Conservation (phyloP, 2,888 invertebrate species). For the Scelioninae gen. 2 region DNA sequence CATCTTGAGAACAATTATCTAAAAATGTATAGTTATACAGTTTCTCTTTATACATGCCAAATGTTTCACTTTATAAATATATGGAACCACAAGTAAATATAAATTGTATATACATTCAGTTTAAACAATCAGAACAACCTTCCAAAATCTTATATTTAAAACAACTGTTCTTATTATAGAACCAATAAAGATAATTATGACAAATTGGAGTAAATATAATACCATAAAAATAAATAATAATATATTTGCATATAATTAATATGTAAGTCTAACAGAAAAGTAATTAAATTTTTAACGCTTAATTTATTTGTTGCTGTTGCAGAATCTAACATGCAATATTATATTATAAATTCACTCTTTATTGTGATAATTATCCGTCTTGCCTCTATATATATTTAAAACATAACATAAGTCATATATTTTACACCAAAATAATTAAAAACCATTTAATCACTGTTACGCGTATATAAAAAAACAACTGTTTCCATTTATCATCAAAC, state of each 20-base stretch:
- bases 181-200: too few relatives aligned
- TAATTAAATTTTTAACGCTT: too few relatives aligned
- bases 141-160: not conserved
- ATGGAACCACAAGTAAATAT: constrained; percentile 3
- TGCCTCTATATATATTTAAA: not conserved
- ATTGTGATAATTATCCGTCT: too few relatives aligned
- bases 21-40: too few relatives aligned
- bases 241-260: too few relatives aligned
- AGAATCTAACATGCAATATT: too few relatives aligned
- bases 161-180: too few relatives aligned
- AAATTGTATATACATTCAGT: constrained; percentile 8
- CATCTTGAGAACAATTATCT: not conserved
- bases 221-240: too few relatives aligned
- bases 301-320: too few relatives aligned
- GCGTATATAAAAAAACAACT: constrained; percentile 22
- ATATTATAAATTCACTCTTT: too few relatives aligned
- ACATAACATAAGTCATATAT: constrained; percentile 1
- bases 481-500: constrained; percentile 18
- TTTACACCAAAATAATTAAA: constrained; percentile 7
- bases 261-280: too few relatives aligned
- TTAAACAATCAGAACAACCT: not conserved
- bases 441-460: constrained; percentile 19
- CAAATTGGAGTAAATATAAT: too few relatives aligned
- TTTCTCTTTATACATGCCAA: constrained; percentile 6
- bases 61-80: not conserved